A percentile compares a stretch with the other conserved stretches of the same genome.
phyloP scores from a whole-genome alignment of 2,113 vertebrate genomes.

The Centropus unirufus region DNA sequence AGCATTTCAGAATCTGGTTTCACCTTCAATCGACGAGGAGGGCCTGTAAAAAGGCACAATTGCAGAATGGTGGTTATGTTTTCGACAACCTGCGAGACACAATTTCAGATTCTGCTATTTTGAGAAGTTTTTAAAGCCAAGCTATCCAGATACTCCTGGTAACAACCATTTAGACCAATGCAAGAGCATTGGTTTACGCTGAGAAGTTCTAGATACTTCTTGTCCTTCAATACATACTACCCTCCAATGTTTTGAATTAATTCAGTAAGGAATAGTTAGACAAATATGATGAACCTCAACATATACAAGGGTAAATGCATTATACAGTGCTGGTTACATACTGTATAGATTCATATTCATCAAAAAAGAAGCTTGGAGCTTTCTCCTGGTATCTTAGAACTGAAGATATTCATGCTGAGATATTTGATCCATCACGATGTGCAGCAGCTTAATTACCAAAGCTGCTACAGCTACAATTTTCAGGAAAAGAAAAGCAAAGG shows the following conservation, averaged over 20 bases:
- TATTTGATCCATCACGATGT: neutral
- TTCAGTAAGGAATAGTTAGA: neutral
- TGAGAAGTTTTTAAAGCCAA: neutral
- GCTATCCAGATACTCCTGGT: neutral
- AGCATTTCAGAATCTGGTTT: slow-evolving; percentile 79
- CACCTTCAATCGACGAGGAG: slow-evolving; percentile 81
- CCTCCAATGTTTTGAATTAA: neutral
- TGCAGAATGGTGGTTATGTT: neutral
- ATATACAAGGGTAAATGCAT: neutral
- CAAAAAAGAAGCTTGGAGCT: neutral
- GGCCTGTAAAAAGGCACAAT: slow-evolving; percentile 76
- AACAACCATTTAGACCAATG: neutral
- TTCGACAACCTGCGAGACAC: neutral
- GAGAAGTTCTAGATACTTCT: neutral
- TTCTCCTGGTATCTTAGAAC: neutral
- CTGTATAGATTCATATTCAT: neutral
- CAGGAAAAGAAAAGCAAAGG: neutral
- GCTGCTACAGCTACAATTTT: neutral
- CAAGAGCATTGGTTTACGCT: neutral
- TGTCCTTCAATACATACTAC: neutral
- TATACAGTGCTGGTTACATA: neutral
- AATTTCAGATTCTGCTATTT: neutral
- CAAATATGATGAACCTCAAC: neutral
- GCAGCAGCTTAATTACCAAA: neutral
- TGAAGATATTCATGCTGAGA: neutral